Evolutionary conservation across 2,113 vertebrate genomes (phyloP).

Genomic region (Orthonyx spaldingii): DNA sequence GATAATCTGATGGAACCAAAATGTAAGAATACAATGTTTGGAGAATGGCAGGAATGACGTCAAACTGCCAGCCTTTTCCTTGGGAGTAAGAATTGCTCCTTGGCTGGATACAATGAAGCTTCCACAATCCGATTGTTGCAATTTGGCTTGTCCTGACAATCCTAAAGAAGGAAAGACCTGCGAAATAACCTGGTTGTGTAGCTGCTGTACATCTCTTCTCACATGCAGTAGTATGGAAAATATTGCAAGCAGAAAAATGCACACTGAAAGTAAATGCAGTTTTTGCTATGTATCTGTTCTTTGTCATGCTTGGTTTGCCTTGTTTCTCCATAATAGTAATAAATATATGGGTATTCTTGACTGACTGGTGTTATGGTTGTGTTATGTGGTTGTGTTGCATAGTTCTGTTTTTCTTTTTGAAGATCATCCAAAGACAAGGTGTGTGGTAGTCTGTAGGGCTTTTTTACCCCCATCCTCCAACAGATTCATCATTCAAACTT

Average conservation of each 20-base stretch:
- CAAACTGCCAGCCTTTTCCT: background rate
- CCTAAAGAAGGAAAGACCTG: background rate
- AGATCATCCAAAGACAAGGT: background rate
- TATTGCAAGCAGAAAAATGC: background rate
- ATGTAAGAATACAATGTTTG: background rate
- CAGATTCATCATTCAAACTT: background rate
- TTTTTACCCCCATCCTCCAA: background rate
- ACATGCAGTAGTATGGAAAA: background rate
- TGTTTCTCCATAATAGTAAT: background rate
- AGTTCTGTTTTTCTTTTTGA: background rate
- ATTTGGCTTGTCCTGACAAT: background rate
- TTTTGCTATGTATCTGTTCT: background rate
- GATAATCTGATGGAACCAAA: background rate
- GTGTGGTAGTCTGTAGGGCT: background rate
- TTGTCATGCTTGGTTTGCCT: background rate
- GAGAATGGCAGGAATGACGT: background rate
- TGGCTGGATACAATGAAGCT: background rate
- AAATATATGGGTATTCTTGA: background rate
- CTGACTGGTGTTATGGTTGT: background rate
- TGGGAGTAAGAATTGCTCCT: fast-evolving
- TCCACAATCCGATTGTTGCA: background rate
- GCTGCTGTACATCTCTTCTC: background rate
- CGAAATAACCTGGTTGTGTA: background rate
- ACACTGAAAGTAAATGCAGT: background rate
- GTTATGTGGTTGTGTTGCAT: background rate